A percentile compares a stretch with the other conserved stretches of the same genome.
Evolutionary conservation across 2,888 invertebrate genomes (phyloP).

Genomic region (Lochmaea capreae): DNA sequence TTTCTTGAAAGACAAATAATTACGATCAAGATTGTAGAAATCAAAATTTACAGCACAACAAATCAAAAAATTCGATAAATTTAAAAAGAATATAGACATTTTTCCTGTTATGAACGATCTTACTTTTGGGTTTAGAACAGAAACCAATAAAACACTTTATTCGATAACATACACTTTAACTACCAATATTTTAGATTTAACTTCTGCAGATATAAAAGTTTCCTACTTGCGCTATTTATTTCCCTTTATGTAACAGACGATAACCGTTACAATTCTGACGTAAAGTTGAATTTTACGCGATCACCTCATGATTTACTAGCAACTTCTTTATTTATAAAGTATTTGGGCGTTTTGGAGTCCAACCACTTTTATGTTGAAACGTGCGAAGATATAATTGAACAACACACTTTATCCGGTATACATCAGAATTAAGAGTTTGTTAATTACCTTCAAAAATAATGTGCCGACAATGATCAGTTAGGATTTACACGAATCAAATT

Average conservation of each 20-base stretch:
- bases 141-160: conserved; percentile 58
- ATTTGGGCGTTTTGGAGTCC: background rate
- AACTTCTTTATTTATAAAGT: conserved; percentile 17
- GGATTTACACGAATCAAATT: no score
- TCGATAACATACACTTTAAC: conserved; percentile 59
- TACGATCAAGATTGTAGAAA: background rate
- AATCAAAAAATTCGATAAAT: background rate
- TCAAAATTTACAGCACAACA: background rate
- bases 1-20: no score
- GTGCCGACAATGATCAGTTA: no score
- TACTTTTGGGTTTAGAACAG: conserved; percentile 53
- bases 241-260: conserved; percentile 50
- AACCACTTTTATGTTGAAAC: no score
- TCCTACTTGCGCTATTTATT: conserved; percentile 52
- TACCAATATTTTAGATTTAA: conserved; percentile 59
- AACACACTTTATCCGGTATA: no score
- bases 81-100: background rate
- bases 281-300: conserved; percentile 44
- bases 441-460: no score
- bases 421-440: no score
- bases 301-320: conserved; percentile 43
- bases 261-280: conserved; percentile 47
- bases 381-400: no score
- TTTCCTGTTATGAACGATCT: conserved; percentile 49
- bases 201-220: conserved; percentile 61